Conservation (phyloP, 92 coral and sea anemone species). For the Chrysogorgia sp. region DNA sequence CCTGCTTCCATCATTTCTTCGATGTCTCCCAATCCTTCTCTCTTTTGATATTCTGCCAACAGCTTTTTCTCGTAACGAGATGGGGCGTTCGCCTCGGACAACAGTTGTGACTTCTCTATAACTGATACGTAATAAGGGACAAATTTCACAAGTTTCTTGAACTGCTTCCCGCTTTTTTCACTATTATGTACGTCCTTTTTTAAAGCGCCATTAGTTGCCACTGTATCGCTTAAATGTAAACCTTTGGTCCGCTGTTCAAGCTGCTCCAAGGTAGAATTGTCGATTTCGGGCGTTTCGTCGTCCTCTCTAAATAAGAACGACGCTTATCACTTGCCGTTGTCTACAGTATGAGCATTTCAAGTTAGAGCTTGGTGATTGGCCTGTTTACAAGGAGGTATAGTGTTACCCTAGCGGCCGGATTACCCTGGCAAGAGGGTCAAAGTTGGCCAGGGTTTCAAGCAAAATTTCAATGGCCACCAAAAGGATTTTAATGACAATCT, state of each 20-base stretch:
- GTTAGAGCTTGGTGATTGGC: too few relatives aligned
- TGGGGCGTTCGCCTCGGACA: constrained; percentile 15
- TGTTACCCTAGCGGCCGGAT: too few relatives aligned
- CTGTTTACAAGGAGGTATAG: too few relatives aligned
- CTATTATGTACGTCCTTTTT: background rate
- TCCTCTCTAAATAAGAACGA: background rate
- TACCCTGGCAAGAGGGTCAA: too few relatives aligned
- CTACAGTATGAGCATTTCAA: too few relatives aligned
- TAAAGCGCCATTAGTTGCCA: background rate
- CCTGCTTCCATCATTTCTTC: constrained; percentile 42
- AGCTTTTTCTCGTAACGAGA: constrained; percentile 73
- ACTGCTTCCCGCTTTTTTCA: background rate
- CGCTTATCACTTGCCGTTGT: too few relatives aligned
- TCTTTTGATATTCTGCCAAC: constrained; percentile 62
- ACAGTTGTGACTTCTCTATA: constrained; percentile 50
- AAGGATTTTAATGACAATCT: too few relatives aligned
- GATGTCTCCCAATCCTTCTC: constrained; percentile 62
- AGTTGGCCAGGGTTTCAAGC: too few relatives aligned
- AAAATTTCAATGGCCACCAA: too few relatives aligned
- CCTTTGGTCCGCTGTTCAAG: constrained; percentile 4
- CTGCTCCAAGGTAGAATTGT: background rate
- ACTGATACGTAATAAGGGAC: constrained; percentile 75
- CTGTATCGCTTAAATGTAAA: background rate
- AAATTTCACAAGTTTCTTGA: constrained; percentile 33
- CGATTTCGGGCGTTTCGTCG: background rate